These are phyloP conservation scores for Cynocephalus volans DNA, from an alignment of 2,113 vertebrate genomes.

Conservation along the genomic window DNA sequence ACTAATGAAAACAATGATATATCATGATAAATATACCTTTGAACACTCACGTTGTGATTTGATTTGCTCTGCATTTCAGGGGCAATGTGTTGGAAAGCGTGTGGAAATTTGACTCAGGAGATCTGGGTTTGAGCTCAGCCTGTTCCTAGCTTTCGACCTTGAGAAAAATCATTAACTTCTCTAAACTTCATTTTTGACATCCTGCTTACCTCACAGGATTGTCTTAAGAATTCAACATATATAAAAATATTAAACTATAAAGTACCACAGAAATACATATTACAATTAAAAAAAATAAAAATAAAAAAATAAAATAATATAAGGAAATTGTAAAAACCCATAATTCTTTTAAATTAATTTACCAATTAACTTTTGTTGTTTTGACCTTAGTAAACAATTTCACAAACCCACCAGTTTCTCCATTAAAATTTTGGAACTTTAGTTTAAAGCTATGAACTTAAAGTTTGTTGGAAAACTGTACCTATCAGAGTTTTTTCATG, in stretches of 20 bases:
- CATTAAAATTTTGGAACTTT: no score
- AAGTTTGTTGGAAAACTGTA: no score
- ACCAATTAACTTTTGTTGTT: no score
- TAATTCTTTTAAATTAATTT: no score
- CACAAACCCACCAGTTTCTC: no score
- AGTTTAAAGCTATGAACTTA: no score
- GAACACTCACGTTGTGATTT: slow-evolving; percentile 31
- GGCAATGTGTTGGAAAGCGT: slow-evolving; percentile 1
- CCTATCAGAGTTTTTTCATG: no score
- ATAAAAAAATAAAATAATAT: no score
- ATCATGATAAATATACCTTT: slow-evolving; percentile 67
- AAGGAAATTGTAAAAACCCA: no score
- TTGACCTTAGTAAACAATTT: no score
- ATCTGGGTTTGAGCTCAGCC: not conserved
- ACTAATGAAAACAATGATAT: no score
- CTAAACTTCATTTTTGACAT: slow-evolving; percentile 31
- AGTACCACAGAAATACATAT: not conserved
- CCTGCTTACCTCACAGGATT: not conserved
- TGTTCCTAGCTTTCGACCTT: slow-evolving; percentile 45
- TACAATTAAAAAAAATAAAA: no score
- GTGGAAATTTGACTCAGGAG: slow-evolving; percentile 41
- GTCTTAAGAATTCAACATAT: not conserved
- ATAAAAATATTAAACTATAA: slow-evolving; percentile 25
- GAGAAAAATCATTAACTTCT: slow-evolving; percentile 61
- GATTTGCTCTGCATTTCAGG: slow-evolving; percentile 41